Conservation (phyloP, 2,797 vertebrate species). For the Neomorphus geoffroyi region DNA sequence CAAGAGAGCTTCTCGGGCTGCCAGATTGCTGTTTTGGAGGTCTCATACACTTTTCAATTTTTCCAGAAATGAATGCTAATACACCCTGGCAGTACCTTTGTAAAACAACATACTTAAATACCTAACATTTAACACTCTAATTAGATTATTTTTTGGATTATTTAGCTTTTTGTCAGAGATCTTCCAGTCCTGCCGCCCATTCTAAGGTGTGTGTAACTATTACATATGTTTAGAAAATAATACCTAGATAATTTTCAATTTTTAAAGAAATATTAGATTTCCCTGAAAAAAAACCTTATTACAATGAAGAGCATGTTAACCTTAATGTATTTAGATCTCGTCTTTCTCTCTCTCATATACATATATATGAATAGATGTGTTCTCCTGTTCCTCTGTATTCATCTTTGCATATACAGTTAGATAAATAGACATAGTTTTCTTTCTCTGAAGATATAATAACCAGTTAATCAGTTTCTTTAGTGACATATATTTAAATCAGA, state of each 20-base stretch:
- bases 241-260: background rate
- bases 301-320: background rate
- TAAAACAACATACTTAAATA: background rate
- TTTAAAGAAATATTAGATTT: background rate
- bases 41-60: background rate
- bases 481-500: background rate
- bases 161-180: background rate
- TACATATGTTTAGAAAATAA: background rate
- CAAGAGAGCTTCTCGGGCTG: background rate
- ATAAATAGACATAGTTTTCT: background rate
- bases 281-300: background rate
- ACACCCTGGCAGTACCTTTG: background rate
- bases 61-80: background rate
- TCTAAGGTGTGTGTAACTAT: background rate
- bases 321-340: background rate
- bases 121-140: background rate
- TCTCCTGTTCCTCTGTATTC: background rate
- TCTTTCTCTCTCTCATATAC: background rate
- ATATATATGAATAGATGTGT: background rate
- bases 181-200: rapidly evolving
- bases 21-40: background rate
- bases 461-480: background rate
- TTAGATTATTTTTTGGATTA: background rate
- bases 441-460: background rate
- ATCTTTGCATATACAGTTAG: background rate